phyloP scores from a whole-genome alignment of 2,113 vertebrate species.

The Clarias gariepinus region DNA sequence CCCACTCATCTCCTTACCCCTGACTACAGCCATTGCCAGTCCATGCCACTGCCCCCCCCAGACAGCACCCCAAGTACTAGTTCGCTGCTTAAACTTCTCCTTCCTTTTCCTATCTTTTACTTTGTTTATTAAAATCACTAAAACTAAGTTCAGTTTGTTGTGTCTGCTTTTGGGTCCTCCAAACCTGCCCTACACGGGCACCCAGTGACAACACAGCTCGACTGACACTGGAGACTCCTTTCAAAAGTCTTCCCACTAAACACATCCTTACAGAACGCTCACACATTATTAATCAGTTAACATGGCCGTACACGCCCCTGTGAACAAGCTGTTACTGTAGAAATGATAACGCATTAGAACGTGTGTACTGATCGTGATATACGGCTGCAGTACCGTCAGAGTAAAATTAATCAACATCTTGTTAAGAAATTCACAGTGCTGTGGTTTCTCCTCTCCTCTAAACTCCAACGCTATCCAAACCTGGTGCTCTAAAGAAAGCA shows the following conservation, averaged over 20 bases:
- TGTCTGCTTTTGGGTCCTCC: too few relatives aligned
- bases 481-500: neutral
- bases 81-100: too few relatives aligned
- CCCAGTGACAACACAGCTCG: neutral
- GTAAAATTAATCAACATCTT: neutral
- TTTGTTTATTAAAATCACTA: too few relatives aligned
- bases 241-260: neutral
- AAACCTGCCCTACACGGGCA: too few relatives aligned
- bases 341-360: neutral
- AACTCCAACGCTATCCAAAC: neutral
- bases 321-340: too few relatives aligned
- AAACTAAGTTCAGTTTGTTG: too few relatives aligned
- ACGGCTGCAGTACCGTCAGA: neutral
- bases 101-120: too few relatives aligned
- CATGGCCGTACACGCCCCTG: neutral
- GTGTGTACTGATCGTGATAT: neutral
- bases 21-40: too few relatives aligned
- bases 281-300: neutral
- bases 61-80: too few relatives aligned
- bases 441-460: neutral
- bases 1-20: too few relatives aligned
- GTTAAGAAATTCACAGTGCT: neutral
- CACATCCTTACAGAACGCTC: neutral
- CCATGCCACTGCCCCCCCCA: too few relatives aligned
- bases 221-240: neutral